phyloP scores from a whole-genome alignment of 1,140 invertebrate species.

The Acromyrmex heyeri region DNA sequence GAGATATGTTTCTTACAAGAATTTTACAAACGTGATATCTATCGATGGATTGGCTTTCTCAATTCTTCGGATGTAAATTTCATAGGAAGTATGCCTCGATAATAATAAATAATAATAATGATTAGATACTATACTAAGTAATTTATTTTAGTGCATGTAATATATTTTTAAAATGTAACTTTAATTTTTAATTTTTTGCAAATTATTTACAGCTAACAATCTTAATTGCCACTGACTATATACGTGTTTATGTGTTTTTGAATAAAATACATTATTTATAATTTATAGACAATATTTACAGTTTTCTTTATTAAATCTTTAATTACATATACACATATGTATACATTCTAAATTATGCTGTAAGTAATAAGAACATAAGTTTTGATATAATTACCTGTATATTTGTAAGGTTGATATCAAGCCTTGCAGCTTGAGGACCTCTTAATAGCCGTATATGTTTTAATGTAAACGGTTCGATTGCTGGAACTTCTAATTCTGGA shows the following conservation, averaged over 20 bases:
- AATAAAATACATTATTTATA: conserved; percentile 6
- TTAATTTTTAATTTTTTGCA: no score
- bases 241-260: background rate
- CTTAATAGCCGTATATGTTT: conserved; percentile 88
- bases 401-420: conserved; percentile 89
- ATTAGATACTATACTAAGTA: no score
- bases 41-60: no score
- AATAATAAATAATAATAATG: no score
- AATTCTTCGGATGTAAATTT: no score
- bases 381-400: conserved; percentile 84
- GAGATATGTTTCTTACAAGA: no score
- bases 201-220: no score
- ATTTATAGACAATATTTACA: background rate
- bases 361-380: background rate
- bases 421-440: conserved; percentile 88
- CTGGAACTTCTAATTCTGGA: conserved; percentile 89
- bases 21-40: no score
- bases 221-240: background rate
- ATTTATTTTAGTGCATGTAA: no score
- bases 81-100: no score
- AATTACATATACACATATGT: background rate
- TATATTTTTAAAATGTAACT: no score
- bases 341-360: background rate
- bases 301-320: background rate
- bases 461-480: conserved; percentile 89